Evolutionary conservation across 23 tunicate species (phyloP).

Genomic region (Halocynthia aurantium): DNA sequence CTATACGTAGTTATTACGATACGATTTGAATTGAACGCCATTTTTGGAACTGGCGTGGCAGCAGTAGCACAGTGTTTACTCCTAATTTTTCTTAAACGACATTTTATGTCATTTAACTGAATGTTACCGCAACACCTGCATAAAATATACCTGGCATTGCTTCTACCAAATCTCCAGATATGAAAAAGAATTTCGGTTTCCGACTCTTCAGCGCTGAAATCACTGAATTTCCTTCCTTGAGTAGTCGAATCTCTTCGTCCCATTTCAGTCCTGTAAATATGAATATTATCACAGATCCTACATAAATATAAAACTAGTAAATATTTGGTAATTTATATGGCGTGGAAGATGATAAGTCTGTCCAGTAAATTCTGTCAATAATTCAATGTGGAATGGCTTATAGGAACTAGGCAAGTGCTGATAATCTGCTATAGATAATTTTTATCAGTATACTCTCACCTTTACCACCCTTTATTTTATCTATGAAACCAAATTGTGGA

Average conservation of each 20-base stretch:
- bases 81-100: too few relatives aligned
- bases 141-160: conserved; percentile 59
- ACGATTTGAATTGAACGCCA: too few relatives aligned
- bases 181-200: conserved; percentile 49
- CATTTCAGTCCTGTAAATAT: conserved; percentile 17
- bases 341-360: neutral
- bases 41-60: too few relatives aligned
- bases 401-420: too few relatives aligned
- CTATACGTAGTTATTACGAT: too few relatives aligned
- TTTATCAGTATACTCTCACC: conserved; percentile 23
- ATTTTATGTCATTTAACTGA: too few relatives aligned
- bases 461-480: conserved; percentile 30
- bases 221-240: conserved; percentile 26
- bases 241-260: conserved; percentile 45
- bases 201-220: too few relatives aligned
- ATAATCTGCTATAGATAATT: too few relatives aligned
- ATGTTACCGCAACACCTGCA: neutral
- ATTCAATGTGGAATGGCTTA: too few relatives aligned
- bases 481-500: conserved; percentile 81
- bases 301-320: too few relatives aligned
- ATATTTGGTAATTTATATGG: neutral
- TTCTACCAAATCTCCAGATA: conserved; percentile 69
- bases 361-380: neutral
- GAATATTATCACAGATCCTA: too few relatives aligned
- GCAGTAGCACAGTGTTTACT: too few relatives aligned